Conservation (phyloP, 2,113 vertebrate genomes). For the Macrotis lagotis region DNA sequence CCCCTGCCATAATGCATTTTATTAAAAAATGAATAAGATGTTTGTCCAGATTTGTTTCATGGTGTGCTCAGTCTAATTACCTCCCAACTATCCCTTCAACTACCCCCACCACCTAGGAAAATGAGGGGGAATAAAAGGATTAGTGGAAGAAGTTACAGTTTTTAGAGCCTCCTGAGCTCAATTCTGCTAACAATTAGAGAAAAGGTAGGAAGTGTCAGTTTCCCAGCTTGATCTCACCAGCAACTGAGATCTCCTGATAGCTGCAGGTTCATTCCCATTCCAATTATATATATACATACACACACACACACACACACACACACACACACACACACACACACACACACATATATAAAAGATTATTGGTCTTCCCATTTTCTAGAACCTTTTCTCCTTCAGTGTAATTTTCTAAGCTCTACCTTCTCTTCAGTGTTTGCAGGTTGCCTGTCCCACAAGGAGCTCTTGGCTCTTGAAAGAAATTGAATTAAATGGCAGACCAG, state of each 20-base stretch:
- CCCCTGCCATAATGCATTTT: neutral
- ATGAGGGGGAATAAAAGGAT: neutral
- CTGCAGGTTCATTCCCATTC: neutral
- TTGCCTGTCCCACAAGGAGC: neutral
- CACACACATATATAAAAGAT: too few relatives aligned
- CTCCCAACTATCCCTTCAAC: neutral
- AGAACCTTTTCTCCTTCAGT: neutral
- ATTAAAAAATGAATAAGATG: neutral
- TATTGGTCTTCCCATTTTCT: neutral
- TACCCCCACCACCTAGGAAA: neutral
- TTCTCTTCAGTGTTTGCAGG: neutral
- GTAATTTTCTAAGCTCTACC: neutral
- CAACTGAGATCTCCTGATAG: neutral
- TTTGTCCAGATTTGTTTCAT: neutral
- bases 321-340: too few relatives aligned
- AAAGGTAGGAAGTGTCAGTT: neutral
- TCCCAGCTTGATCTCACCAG: neutral
- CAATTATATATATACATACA: too few relatives aligned
- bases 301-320: too few relatives aligned
- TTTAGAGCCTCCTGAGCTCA: neutral
- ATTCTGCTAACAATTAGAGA: neutral
- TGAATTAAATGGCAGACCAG: neutral
- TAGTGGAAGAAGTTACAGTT: neutral
- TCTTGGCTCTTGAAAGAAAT: neutral
- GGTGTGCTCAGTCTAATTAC: neutral